phyloP scores from a whole-genome alignment of 2,888 invertebrate genomes.

The Altica lythri region DNA sequence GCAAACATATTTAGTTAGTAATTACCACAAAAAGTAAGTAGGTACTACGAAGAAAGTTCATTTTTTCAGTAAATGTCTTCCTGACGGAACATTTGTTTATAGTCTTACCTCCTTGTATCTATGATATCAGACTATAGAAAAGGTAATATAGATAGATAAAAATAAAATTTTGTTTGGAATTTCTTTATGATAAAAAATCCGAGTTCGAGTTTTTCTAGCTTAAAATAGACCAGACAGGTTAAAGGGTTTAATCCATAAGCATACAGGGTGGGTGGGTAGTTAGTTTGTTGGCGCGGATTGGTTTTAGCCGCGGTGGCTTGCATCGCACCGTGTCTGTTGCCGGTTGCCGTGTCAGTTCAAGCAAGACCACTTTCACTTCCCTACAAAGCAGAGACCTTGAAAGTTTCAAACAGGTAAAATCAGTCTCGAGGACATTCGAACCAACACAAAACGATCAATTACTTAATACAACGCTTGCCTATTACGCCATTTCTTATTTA shows the following conservation, averaged over 20 bases:
- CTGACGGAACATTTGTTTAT: too few relatives aligned
- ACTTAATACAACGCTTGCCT: slow-evolving; percentile 53
- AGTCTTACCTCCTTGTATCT: too few relatives aligned
- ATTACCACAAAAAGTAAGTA: too few relatives aligned
- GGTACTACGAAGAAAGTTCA: too few relatives aligned
- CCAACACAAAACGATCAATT: slow-evolving; percentile 56
- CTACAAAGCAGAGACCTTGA: slow-evolving; percentile 59
- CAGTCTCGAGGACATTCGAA: slow-evolving; percentile 58
- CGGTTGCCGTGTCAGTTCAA: slow-evolving; percentile 54
- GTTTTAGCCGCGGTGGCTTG: slow-evolving; percentile 22
- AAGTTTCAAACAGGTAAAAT: slow-evolving; percentile 59
- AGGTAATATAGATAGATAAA: too few relatives aligned
- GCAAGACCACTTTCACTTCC: slow-evolving; percentile 60
- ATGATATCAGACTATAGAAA: too few relatives aligned
- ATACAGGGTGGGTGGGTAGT: slow-evolving; percentile 22
- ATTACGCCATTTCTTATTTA: slow-evolving; percentile 56
- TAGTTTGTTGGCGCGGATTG: slow-evolving; percentile 6
- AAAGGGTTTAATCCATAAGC: neutral
- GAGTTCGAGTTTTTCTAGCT: too few relatives aligned
- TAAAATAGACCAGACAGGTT: slow-evolving; percentile 15
- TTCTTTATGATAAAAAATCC: too few relatives aligned
- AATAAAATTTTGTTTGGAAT: too few relatives aligned
- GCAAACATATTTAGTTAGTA: too few relatives aligned
- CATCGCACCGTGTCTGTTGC: slow-evolving; percentile 42
- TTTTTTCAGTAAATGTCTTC: too few relatives aligned